These are phyloP conservation scores for Dicranocentrus wangi DNA, from an alignment of 2,888 invertebrate genomes.

Conservation along the genomic window DNA sequence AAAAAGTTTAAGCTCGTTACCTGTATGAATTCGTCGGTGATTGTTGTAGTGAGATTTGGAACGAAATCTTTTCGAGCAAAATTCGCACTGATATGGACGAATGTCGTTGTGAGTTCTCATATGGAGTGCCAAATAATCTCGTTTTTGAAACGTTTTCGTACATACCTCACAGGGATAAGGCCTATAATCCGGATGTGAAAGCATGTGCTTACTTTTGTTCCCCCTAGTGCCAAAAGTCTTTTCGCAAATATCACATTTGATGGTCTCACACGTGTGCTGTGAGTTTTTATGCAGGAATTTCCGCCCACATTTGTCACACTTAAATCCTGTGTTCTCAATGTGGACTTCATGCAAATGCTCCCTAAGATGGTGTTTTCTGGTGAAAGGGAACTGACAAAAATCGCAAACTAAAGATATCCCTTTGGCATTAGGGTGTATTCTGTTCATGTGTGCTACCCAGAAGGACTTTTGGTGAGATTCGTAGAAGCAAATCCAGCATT, in stretches of 20 bases:
- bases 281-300: conserved; percentile 6
- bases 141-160: conserved; percentile 1
- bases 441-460: conserved; percentile 23
- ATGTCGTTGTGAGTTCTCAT: conserved; percentile 10
- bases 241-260: not conserved
- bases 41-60: conserved; percentile 12
- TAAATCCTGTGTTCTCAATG: not conserved
- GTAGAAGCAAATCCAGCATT: conserved; percentile 46
- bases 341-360: conserved; percentile 11
- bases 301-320: not conserved
- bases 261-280: not conserved
- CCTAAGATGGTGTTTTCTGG: not conserved
- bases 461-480: conserved; percentile 26
- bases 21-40: conserved; percentile 9
- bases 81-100: conserved; percentile 22
- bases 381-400: not conserved
- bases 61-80: conserved; percentile 14
- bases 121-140: conserved; percentile 13
- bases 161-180: not conserved
- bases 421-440: conserved; percentile 21
- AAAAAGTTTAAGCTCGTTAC: no score
- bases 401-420: not conserved
- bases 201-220: not conserved
- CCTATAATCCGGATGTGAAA: not conserved
- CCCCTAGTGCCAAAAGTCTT: conserved; percentile 1